Conservation (phyloP, 2,797 vertebrate species). For the Tokudaia muenninki region DNA sequence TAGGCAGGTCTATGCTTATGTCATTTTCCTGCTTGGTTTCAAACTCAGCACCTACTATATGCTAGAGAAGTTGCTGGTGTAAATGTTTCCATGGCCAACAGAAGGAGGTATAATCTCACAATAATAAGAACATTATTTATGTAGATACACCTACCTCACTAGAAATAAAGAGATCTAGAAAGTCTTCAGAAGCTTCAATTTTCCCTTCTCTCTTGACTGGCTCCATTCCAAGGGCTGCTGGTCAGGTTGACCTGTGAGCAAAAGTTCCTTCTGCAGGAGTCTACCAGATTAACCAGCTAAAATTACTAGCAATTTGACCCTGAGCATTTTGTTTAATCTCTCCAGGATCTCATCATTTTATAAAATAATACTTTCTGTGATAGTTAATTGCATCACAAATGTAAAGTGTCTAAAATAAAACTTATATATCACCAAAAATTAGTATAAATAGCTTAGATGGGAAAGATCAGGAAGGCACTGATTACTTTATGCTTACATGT, state of each 20-base stretch:
- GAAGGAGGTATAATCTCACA: background rate
- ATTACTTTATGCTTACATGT: background rate
- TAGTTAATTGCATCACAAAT: background rate
- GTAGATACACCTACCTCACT: background rate
- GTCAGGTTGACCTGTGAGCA: background rate
- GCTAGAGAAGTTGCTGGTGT: background rate
- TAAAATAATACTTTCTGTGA: constrained; percentile 22
- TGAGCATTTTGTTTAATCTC: background rate
- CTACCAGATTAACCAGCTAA: background rate
- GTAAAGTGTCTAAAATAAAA: background rate
- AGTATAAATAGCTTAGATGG: background rate
- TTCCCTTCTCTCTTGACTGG: background rate
- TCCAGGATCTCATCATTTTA: constrained; percentile 8
- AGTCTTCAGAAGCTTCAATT: background rate
- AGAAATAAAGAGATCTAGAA: background rate
- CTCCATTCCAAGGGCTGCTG: background rate
- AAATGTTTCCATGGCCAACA: background rate
- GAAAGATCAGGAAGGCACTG: background rate
- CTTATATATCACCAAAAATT: background rate
- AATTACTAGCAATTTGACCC: background rate
- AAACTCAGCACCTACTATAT: constrained; percentile 11
- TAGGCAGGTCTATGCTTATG: background rate
- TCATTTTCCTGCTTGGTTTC: constrained; percentile 25
- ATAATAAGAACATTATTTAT: background rate
- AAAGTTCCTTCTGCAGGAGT: background rate